phyloP scores from a whole-genome alignment of 2,113 vertebrate genomes.

The Nicator chloris region DNA sequence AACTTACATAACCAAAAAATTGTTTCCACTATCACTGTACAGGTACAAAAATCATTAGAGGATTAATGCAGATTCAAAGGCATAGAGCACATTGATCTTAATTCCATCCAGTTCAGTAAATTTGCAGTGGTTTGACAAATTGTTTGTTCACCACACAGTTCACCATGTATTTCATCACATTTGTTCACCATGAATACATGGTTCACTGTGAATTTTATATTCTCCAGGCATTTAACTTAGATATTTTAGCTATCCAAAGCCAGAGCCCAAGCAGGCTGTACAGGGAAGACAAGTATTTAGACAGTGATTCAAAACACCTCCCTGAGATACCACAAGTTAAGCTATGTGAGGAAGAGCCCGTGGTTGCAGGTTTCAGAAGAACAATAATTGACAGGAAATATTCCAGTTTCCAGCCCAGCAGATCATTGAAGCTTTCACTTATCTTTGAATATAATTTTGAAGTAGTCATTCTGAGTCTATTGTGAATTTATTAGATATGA shows the following conservation, averaged over 20 bases:
- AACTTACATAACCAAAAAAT: not conserved
- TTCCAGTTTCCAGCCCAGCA: not conserved
- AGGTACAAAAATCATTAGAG: not conserved
- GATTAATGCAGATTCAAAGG: not conserved
- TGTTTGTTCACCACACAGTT: not conserved
- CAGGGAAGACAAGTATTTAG: not conserved
- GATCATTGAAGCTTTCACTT: not conserved
- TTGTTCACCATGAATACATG: not conserved
- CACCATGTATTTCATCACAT: not conserved
- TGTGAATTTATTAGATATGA: conserved; percentile 1
- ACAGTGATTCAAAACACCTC: not conserved
- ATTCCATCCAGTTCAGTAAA: not conserved
- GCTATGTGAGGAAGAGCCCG: not conserved
- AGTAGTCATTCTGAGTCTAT: not conserved
- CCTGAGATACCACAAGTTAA: not conserved
- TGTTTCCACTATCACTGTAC: not conserved
- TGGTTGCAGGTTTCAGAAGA: not conserved
- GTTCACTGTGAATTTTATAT: not conserved
- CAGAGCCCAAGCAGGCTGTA: not conserved
- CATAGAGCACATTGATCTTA: not conserved
- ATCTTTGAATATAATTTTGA: not conserved
- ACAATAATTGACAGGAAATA: not conserved
- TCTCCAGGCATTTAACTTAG: not conserved
- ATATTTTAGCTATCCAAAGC: not conserved
- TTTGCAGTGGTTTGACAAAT: not conserved